Base-by-base conservation (phyloP, 2,888 invertebrate species). In the Pachycephus smyrnensis region DNA sequence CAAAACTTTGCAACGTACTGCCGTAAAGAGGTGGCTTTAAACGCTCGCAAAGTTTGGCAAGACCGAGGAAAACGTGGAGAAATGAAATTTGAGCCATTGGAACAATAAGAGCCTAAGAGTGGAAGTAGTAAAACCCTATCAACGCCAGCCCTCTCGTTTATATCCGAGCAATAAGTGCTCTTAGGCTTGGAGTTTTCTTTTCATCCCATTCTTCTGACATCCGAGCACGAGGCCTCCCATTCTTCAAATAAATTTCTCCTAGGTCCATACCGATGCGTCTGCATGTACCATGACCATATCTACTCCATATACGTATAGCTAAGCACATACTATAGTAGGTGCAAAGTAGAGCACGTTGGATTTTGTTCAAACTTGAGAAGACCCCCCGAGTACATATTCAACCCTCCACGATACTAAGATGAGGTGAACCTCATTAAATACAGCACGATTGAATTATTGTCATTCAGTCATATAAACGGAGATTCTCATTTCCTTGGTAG, bases 271-370 rank as follows among this genome's bases (percentile, higher is more conserved):
- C 55, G 2, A 55, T 55, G 23, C 23, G 23, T 55, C 55, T 55
- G 55, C 23, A 55, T 6, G 55, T 55, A 55, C 9, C 55, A 55
- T 55, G 55, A 23, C 0, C 9, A 23, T 55, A 55, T 55, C 40
- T 40, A 40, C 40, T 55, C 23, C 55, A 55, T 55, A 9, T 55
- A 55, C 55, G 1, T 55, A 55, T 55, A 23, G 55, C 23, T 23
- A 55, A 23, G 23, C 23, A 55, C 23, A 9, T 0, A 1, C 23
- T 23, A 23, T 23, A 23, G 77, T 80, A 79, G 77, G 80, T 76
- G 77, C 76, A 81, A 81, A 80, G 80, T 55, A 55, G 55, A 55
- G 23, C 55, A 55, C 55, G 55, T 9, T 23, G 55, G 55, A 55
- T 55, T 55, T 23, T 55, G 55, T 9, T 55, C 55, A 23, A 23